Conservation (phyloP, 2,797 vertebrate genomes). For the Macroramphosus scolopax region DNA sequence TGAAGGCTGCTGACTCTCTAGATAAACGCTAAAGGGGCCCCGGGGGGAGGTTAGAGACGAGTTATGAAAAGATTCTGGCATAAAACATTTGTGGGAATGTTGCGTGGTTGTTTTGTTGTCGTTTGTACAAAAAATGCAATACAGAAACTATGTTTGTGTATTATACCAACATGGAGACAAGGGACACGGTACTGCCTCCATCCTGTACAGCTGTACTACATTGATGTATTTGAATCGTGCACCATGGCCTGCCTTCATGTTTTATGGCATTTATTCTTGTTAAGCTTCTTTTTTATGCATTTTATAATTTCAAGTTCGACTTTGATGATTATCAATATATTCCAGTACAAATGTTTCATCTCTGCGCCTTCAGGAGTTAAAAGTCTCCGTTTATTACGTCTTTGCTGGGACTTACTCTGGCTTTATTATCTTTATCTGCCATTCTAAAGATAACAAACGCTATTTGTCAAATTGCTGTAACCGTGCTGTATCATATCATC, state of each 20-base stretch:
- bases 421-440: too few relatives aligned
- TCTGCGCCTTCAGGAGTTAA: too few relatives aligned
- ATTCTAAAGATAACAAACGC: too few relatives aligned
- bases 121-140: slow-evolving; percentile 9
- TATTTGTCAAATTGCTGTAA: too few relatives aligned
- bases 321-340: slow-evolving; percentile 6
- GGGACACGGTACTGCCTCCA: slow-evolving; percentile 48
- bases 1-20: slow-evolving; percentile 39
- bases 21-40: not conserved
- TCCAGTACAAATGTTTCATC: slow-evolving; percentile 2
- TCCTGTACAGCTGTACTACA: slow-evolving; percentile 16
- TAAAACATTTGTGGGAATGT: slow-evolving; percentile 3
- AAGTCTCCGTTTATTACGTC: too few relatives aligned
- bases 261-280: slow-evolving; percentile 19
- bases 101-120: slow-evolving; percentile 10
- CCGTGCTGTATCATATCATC: too few relatives aligned
- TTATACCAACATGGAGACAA: too few relatives aligned
- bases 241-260: slow-evolving; percentile 34
- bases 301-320: not conserved
- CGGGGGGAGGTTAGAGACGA: not conserved
- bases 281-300: slow-evolving; percentile 5
- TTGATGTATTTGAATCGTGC: too few relatives aligned
- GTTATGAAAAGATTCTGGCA: too few relatives aligned
- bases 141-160: too few relatives aligned
- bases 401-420: too few relatives aligned